Conservation (phyloP, 2,888 invertebrate species). For the Yponomeuta sedellus region DNA sequence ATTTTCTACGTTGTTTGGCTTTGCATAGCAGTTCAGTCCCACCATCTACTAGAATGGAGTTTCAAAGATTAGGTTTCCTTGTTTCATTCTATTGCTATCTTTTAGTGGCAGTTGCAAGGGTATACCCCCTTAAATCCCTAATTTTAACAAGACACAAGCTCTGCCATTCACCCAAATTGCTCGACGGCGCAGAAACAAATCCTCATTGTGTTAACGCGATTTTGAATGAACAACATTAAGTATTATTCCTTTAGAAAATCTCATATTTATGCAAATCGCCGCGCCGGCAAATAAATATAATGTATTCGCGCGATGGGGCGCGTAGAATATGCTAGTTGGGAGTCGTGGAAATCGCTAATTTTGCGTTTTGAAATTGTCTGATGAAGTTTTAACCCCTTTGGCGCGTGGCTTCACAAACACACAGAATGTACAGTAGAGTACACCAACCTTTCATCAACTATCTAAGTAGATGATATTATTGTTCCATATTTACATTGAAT, state of each 20-base stretch:
- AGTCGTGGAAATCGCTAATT: background rate
- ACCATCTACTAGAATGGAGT: too few relatives aligned
- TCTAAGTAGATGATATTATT: too few relatives aligned
- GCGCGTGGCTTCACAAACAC: background rate
- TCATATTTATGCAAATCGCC: slow-evolving; percentile 67
- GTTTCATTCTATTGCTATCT: background rate
- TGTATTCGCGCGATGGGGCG: slow-evolving; percentile 1
- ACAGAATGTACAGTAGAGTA: too few relatives aligned
- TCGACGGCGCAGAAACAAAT: slow-evolving; percentile 62
- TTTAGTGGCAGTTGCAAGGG: background rate
- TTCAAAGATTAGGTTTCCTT: too few relatives aligned
- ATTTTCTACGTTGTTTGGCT: too few relatives aligned
- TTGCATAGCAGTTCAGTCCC: too few relatives aligned
- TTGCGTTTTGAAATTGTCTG: slow-evolving; percentile 1
- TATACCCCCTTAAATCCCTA: slow-evolving; percentile 30
- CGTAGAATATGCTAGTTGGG: background rate
- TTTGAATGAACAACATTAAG: slow-evolving; percentile 59
- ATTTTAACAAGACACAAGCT: slow-evolving; percentile 61
- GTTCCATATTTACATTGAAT: too few relatives aligned
- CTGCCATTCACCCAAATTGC: slow-evolving; percentile 48
- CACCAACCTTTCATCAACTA: too few relatives aligned
- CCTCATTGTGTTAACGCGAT: slow-evolving; percentile 54
- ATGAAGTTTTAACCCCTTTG: background rate
- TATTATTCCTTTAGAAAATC: slow-evolving; percentile 59
- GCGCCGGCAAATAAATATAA: slow-evolving; percentile 5